These are phyloP conservation scores for Neolamprologus brichardi DNA, from an alignment of 2,113 vertebrate species.

Conservation along the genomic window DNA sequence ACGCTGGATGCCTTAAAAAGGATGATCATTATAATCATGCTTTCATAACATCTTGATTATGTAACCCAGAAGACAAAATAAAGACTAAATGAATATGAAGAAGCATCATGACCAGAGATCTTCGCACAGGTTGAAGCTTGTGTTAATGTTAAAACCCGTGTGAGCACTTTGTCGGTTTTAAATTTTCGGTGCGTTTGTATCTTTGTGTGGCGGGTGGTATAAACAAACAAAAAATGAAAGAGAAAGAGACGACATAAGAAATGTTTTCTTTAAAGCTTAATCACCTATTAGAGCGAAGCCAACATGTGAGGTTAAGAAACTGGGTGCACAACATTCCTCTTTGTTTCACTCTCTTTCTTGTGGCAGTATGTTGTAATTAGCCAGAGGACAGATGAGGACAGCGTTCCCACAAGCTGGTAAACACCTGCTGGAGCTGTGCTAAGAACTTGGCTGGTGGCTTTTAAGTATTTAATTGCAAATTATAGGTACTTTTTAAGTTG, in stretches of 20 bases:
- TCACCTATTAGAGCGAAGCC: not conserved
- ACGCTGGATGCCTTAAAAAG: not conserved
- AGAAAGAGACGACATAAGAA: not conserved
- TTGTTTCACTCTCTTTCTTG: not conserved
- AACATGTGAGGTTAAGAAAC: not conserved
- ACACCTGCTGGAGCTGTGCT: not conserved
- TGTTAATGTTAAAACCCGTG: not conserved
- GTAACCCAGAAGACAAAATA: not conserved
- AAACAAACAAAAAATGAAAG: not conserved
- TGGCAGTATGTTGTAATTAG: not conserved
- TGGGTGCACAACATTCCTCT: not conserved
- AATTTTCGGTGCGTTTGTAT: not conserved
- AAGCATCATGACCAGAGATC: not conserved
- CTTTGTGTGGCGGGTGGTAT: not conserved
- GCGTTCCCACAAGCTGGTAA: not conserved
- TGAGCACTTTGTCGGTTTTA: not conserved
- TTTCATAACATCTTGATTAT: not conserved
- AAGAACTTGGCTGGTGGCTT: not conserved
- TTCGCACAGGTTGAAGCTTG: not conserved
- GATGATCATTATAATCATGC: not conserved
- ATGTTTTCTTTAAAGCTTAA: not conserved
- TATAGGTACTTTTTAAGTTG: not conserved
- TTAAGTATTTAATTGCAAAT: not conserved
- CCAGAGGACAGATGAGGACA: conserved; percentile 2
- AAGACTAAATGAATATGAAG: not conserved